Base-by-base conservation (phyloP, 2,888 invertebrate genomes). In the Cepaea hortensis region DNA sequence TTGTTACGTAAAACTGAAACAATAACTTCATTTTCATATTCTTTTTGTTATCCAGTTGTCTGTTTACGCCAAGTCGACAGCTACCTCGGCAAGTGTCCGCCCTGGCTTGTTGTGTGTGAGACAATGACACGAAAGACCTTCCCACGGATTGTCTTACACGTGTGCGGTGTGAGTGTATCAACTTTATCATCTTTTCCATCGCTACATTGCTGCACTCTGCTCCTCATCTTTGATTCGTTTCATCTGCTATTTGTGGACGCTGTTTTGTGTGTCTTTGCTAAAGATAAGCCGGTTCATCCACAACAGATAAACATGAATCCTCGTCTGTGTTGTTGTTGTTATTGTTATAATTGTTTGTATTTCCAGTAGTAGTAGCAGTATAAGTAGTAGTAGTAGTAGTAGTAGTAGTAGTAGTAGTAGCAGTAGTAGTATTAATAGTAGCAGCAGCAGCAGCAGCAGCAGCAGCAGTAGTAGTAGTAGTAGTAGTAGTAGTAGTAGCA, bases 141-240 rank as follows among this genome's bases (percentile, higher is more conserved):
- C 83, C 83, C 83, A 83, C 83, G 83, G 83, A 81, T 81, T 70
- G 68, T 46, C 20, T 68, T 65, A 48, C 81, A 68, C 81, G 70
- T 65, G 68, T 81, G 81, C 48, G 46, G 18, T 20, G 68, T n/a
- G 46, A 15, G 13, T 23, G 20, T 35, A 65, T 20, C 46, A 81
- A 68, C 70, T 81, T 48, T 46, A 15, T 48, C 20, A 81, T 68
- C 81, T 70, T 68, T 48, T 81, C 68, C 81, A 81, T 81, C 81
- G 23, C n/a, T 48, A 6, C 48, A 62, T 3, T 68, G 35, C 46
- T 20, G 6, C n/a, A 5, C 65, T 20, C 61, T 18, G 13, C 68
- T 18, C 62, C 15, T 18, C 80, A 80, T 80, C 62, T 65, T 80
- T 62, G 55, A 50, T 55, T 50, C 55, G 9, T 35, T 20, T 77